These are phyloP conservation scores for Lepidonotus clava DNA, from an alignment of 2,888 invertebrate genomes.

Conservation along the genomic window DNA sequence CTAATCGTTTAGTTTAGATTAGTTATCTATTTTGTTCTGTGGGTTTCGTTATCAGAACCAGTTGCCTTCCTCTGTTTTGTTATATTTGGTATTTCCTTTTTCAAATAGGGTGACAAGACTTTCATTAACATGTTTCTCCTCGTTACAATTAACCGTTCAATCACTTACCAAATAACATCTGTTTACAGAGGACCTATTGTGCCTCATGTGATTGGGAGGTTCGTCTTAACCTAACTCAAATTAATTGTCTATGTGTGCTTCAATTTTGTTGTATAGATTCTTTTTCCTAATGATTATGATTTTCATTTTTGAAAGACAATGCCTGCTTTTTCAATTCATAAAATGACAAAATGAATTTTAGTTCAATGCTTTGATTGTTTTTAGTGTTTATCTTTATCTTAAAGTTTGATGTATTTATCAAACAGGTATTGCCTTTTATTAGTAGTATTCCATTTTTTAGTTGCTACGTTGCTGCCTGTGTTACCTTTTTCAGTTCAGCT, in stretches of 20 bases:
- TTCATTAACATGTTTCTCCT: too few species aligned
- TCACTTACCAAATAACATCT: too few species aligned
- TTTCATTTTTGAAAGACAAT: background rate
- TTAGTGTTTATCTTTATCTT: background rate
- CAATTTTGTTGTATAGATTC: background rate
- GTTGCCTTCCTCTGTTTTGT: too few species aligned
- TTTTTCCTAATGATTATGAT: background rate
- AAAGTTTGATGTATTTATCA: background rate
- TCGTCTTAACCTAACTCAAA: background rate
- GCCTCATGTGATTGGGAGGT: slow-evolving; percentile 35
- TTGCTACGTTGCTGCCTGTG: background rate
- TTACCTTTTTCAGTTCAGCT: background rate
- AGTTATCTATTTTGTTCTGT: too few species aligned
- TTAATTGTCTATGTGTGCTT: background rate
- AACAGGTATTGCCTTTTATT: background rate
- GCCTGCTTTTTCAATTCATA: background rate
- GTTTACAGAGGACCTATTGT: slow-evolving; percentile 17
- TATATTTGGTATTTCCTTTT: too few species aligned
- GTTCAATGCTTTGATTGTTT: background rate
- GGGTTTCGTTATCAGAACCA: too few species aligned
- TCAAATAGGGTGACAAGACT: too few species aligned
- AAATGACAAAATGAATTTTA: background rate
- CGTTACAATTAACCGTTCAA: too few species aligned
- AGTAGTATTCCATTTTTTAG: background rate
- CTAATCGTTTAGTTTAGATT: too few species aligned